phyloP scores from a whole-genome alignment of 2,888 invertebrate species.

The Phytoseiulus persimilis region DNA sequence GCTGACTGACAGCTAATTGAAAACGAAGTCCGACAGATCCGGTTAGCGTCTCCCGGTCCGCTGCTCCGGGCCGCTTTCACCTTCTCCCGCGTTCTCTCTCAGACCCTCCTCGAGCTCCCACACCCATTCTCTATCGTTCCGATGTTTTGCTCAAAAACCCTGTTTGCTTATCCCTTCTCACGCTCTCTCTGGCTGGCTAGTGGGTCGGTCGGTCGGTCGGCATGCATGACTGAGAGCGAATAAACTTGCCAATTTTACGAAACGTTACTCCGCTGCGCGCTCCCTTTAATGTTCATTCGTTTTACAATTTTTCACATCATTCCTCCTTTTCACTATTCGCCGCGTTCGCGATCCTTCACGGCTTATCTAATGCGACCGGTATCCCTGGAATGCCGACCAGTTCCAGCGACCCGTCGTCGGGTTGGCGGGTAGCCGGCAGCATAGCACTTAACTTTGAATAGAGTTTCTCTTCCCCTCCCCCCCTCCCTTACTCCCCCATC shows the following conservation, averaged over 20 bases:
- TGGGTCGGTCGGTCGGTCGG: not conserved
- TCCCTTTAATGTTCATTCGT: constrained; percentile 5
- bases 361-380: not conserved
- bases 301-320: not conserved
- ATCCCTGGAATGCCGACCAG: not conserved
- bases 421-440: not conserved
- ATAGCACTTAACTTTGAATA: not conserved
- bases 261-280: not conserved
- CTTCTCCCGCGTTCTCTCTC: not conserved
- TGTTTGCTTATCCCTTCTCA: not conserved
- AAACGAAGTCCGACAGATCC: not conserved
- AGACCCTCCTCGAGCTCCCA: not conserved
- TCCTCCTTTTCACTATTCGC: not conserved
- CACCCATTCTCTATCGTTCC: not conserved
- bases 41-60: not conserved
- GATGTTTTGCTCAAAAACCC: not conserved
- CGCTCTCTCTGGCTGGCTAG: not conserved
- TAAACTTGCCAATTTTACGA: not conserved
- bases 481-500: no score
- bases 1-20: not conserved
- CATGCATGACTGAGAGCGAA: not conserved
- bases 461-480: not conserved
- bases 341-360: not conserved
- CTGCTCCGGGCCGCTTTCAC: not conserved
- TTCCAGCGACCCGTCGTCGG: not conserved